phyloP scores from a whole-genome alignment of 2,888 invertebrate genomes.

The Acleris cristana region DNA sequence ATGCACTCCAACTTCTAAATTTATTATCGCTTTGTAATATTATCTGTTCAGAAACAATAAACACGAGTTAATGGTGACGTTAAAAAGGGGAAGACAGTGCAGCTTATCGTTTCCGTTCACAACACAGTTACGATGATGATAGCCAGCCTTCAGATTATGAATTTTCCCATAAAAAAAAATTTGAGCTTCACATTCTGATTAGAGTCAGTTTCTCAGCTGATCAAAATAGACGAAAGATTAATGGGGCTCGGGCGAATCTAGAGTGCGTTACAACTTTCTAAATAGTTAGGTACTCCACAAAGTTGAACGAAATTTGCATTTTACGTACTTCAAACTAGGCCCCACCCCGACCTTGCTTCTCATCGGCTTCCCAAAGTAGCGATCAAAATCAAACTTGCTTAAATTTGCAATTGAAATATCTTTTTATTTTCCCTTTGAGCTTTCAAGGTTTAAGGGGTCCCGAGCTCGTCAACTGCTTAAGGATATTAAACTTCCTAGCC shows the following conservation, averaged over 20 bases:
- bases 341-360: conserved; percentile 52
- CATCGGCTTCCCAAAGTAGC: conserved; percentile 58
- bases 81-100: background rate
- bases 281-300: conserved; percentile 26
- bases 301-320: conserved; percentile 49
- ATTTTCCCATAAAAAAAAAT: no score
- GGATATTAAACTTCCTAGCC: conserved; percentile 62
- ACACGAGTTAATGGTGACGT: background rate
- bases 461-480: conserved; percentile 63
- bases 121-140: no score
- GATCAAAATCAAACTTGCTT: conserved; percentile 68
- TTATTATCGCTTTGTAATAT: background rate
- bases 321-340: conserved; percentile 51
- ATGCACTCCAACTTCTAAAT: background rate
- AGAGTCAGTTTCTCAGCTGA: conserved; percentile 7
- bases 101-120: no score
- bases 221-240: conserved; percentile 17
- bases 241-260: conserved; percentile 22
- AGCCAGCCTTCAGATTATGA: no score
- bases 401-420: conserved; percentile 70
- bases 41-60: background rate
- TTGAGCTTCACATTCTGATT: background rate
- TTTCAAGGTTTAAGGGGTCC: conserved; percentile 59
- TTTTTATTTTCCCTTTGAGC: conserved; percentile 73
- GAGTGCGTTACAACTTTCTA: conserved; percentile 36